Evolutionary conservation across 2,797 vertebrate species (phyloP).

Genomic region (Orientallactaga sibirica): DNA sequence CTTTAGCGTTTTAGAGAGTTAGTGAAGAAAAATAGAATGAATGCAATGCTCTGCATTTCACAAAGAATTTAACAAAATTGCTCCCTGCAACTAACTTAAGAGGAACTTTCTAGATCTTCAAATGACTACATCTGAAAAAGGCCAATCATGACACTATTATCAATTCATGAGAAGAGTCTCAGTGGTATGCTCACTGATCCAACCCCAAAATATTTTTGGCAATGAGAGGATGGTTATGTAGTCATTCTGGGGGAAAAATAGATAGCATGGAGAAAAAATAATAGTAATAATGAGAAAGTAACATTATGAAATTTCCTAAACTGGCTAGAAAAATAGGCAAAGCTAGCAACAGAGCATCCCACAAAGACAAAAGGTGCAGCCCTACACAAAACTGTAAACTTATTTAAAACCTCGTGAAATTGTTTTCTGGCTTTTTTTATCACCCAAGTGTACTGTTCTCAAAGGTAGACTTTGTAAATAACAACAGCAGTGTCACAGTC

Average conservation of each 20-base stretch:
- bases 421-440: too few species aligned
- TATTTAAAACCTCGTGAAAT: too few species aligned
- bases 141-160: neutral
- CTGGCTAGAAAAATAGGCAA: neutral
- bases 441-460: too few species aligned
- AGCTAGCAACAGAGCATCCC: neutral
- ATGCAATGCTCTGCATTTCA: neutral
- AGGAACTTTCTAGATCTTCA: conserved; percentile 13
- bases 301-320: conserved; percentile 5
- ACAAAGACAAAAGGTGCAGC: neutral
- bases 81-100: neutral
- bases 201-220: neutral
- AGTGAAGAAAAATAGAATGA: neutral
- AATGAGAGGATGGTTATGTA: neutral
- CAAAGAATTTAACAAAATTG: neutral
- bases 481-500: too few species aligned
- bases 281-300: neutral
- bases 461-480: too few species aligned
- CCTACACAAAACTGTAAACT: too few species aligned
- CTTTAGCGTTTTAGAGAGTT: conserved; percentile 41
- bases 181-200: neutral
- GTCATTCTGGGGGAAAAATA: conserved; percentile 18
- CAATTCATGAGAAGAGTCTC: neutral
- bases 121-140: neutral
- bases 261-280: conserved; percentile 1